Evolutionary conservation across 2,888 invertebrate genomes (phyloP), one percentile per base, ranked within the genome.

Genomic region (Habrosyne pyritoides): DNA sequence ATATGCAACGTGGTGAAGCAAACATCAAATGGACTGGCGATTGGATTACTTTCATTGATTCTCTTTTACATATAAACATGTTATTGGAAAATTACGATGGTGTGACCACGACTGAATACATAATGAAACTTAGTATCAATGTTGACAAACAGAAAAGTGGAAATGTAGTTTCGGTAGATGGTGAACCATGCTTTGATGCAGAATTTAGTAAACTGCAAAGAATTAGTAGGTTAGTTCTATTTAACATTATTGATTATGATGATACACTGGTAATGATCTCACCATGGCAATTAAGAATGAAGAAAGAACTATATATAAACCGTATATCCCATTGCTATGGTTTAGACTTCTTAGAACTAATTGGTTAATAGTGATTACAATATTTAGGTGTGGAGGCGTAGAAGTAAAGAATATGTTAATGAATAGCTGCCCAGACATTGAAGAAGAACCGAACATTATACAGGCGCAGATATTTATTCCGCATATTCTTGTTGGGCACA

Each of bases 1-100:
- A 59, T n/a, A 22, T 56, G 4, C 21, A 56, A 24, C 55, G 36
- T 28, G 55, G 53, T 14, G 56, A 54, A 53, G 61, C 57, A 5
- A 50, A 52, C n/a, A 21, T 64, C 5, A 52, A 53, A 53, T 64
- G 64, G 60, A 30, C 33, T 24, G 54, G 46, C 3, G 10, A 60
- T 14, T 64, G 64, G 64, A 24, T 55, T 4, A 52, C 33, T 0
- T 60, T 64, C 22, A 24, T 64, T 5, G 60, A 64, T 48, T 30
- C 58, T 8, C 14, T 64, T 4, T 24, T 64, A 10, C 58, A 61
- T 33, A 47, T 61, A 0, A 54, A 55, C 18, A 30, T 51, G 2
- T 33, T 64, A 47, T 52, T 53, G 0, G 26, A 21, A 36, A 52
- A 58, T 21, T 21, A 56, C 26, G 48, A 52, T 12, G 55, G 55